Base-by-base conservation (phyloP, 1,140 invertebrate genomes). In the Micrasema minimum region DNA sequence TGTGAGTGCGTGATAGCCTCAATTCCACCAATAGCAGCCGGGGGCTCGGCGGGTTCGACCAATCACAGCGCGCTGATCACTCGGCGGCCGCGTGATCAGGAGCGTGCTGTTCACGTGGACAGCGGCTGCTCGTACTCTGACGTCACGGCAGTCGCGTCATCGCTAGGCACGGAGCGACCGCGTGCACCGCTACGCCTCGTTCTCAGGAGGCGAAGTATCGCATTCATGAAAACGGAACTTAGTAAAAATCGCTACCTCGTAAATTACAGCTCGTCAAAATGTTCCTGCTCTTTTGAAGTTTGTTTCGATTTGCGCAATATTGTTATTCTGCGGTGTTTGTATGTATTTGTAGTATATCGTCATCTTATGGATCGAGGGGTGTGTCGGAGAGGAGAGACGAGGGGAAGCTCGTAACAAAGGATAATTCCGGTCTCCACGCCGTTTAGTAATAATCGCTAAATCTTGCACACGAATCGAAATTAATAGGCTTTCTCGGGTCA, bases 81-180 rank as follows among this genome's bases (percentile, higher is more conserved):
- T 79, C 85, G 81, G 74, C 71, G 79, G 84, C 85, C 83, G 87
- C 86, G 81, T 81, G 78, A 71, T 70, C 55, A 76, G 75, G 77
- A 80, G 84, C 87, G 84, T 86, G 86, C 48, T 82, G 79, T 86
- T 86, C 86, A 87, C 87, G 87, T 88, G 87, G 79, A 79, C 80
- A 74, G 67, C 76, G 83, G 81, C 81, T 81, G 81, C 79, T 79
- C 81, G 80, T 31, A 4, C 80, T 79, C 14, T 82, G 78, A 84
- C 81, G 85, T 87, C 86, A 87, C 81, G 79, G 80, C 80, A 31
- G 59, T 45, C 69, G 59, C 67, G 55, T 69, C 59, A 62, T 50
- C 55, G 35, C 80, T 79, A 80, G 80, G 55, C 76, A 68, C 80
- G 80, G 79, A 80, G 80, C 79, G 79, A 80, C 80, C 80, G 80